These are phyloP conservation scores for Sorex araneus DNA, from an alignment of 2,113 vertebrate genomes.

Conservation along the genomic window DNA sequence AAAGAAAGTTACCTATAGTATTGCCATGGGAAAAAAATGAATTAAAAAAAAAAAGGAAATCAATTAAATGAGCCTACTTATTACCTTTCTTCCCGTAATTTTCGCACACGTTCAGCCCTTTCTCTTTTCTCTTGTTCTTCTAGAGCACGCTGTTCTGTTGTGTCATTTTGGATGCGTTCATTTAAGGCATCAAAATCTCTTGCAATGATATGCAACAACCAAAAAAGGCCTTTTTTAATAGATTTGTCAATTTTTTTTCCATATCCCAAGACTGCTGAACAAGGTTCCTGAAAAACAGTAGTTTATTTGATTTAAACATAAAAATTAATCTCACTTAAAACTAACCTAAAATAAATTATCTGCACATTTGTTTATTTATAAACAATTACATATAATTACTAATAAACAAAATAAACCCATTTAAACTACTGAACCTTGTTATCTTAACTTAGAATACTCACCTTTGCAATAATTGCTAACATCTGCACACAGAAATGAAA, in stretches of 20 bases:
- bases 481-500: slow-evolving; percentile 15
- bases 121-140: slow-evolving; percentile 96
- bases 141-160: slow-evolving; percentile 92
- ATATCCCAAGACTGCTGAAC: slow-evolving; percentile 94
- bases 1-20: slow-evolving; percentile 1
- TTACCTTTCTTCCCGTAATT: slow-evolving; percentile 95
- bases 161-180: slow-evolving; percentile 96
- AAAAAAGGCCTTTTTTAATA: slow-evolving; percentile 96
- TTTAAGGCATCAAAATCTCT: slow-evolving; percentile 95
- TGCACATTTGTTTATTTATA: slow-evolving; percentile 46
- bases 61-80: slow-evolving; percentile 71
- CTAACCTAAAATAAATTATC: background rate
- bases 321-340: background rate
- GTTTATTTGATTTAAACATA: slow-evolving; percentile 48
- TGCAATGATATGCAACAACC: slow-evolving; percentile 96
- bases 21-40: background rate
- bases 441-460: slow-evolving; percentile 1
- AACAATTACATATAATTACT: slow-evolving; percentile 27
- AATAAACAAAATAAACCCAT: slow-evolving; percentile 46
- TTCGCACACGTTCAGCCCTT: slow-evolving; percentile 93
- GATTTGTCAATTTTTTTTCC: slow-evolving; percentile 97
- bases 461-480: slow-evolving; percentile 4
- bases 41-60: background rate
- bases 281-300: slow-evolving; percentile 92
- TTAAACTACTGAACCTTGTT: slow-evolving; percentile 37